phyloP scores from a whole-genome alignment of 2,797 vertebrate species.

The Bradypus variegatus region DNA sequence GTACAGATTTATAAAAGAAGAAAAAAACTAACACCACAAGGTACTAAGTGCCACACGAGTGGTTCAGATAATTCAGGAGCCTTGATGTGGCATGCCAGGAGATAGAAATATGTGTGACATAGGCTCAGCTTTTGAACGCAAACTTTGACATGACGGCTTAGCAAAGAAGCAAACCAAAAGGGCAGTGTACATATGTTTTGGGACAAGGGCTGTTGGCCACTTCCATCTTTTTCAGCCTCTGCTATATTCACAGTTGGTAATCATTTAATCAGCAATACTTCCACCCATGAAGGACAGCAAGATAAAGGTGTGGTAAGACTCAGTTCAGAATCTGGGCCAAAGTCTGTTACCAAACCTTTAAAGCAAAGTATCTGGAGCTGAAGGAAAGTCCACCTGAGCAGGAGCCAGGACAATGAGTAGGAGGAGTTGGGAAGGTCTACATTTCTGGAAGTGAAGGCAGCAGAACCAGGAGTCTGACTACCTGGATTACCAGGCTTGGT shows the following conservation, averaged over 20 bases:
- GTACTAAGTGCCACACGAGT: neutral
- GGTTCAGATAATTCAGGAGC: neutral
- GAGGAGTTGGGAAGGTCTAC: neutral
- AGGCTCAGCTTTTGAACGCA: constrained; percentile 7
- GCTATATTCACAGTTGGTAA: neutral
- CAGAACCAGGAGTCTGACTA: neutral
- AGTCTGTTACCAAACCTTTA: constrained; percentile 1
- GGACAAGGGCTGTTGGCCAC: neutral
- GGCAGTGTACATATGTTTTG: neutral
- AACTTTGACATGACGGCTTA: neutral
- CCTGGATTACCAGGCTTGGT: neutral
- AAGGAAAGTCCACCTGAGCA: neutral
- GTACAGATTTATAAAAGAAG: neutral
- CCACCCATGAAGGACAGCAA: neutral
- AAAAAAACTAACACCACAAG: neutral
- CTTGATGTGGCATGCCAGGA: neutral
- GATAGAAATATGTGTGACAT: neutral
- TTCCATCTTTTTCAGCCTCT: neutral
- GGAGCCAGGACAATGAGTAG: neutral
- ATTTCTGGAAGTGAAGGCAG: neutral
- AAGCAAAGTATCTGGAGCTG: neutral
- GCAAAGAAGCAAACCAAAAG: neutral
- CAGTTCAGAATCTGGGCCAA: constrained; percentile 3
- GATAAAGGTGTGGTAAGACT: neutral
- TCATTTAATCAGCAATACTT: constrained; percentile 9